phyloP scores from a whole-genome alignment of 2,113 vertebrate species.

The Lasiurus borealis region DNA sequence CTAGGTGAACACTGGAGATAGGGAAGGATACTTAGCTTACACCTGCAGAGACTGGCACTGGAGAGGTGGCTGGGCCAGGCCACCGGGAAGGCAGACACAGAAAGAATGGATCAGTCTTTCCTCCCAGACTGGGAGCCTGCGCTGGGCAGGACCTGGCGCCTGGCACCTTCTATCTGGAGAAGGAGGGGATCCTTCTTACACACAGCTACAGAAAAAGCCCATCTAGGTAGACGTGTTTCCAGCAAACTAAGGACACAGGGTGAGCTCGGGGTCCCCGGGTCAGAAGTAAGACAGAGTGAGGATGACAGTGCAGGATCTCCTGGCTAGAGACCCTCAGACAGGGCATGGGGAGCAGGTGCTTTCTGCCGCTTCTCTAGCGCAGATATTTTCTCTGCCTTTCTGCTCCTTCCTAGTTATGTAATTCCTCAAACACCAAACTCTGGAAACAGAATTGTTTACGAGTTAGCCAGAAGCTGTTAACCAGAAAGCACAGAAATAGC shows the following conservation, averaged over 20 bases:
- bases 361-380: not conserved
- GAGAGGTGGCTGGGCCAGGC: not conserved
- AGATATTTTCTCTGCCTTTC: not conserved
- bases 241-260: not conserved
- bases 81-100: not conserved
- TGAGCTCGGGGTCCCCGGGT: not conserved
- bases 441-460: conserved; percentile 58
- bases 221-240: not conserved
- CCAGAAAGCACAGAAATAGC: conserved; percentile 61
- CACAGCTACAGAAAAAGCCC: not conserved
- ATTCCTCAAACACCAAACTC: conserved; percentile 48
- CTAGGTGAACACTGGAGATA: not conserved
- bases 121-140: not conserved
- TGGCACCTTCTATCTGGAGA: not conserved
- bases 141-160: not conserved
- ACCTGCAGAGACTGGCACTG: not conserved
- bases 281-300: not conserved
- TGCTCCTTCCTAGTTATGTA: conserved; percentile 16
- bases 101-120: too few species aligned
- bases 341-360: not conserved
- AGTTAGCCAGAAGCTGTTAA: conserved; percentile 43
- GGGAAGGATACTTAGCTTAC: not conserved
- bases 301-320: not conserved
- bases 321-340: not conserved
- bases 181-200: not conserved